A percentile compares a stretch with the other conserved stretches of the same genome.
phyloP scores from a whole-genome alignment of 2,113 vertebrate genomes.

The Rhinichthys klamathensis region DNA sequence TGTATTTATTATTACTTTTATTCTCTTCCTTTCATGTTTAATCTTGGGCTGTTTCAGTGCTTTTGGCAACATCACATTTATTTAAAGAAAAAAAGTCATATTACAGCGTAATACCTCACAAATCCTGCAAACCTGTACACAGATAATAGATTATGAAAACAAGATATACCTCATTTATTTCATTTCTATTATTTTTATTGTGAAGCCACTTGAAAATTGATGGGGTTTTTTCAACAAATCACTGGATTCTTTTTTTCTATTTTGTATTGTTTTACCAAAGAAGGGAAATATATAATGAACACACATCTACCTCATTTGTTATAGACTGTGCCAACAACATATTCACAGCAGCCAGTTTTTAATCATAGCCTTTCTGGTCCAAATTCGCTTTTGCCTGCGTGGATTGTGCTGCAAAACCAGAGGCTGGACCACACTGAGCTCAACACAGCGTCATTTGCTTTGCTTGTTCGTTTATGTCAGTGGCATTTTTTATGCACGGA shows the following conservation, averaged over 20 bases:
- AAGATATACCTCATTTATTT: slow-evolving; percentile 76
- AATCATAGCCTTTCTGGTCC: slow-evolving; percentile 57
- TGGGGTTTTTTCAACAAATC: slow-evolving; percentile 62
- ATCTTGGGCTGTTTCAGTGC: slow-evolving; percentile 53
- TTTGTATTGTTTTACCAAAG: slow-evolving; percentile 78
- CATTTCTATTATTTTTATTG: slow-evolving; percentile 68
- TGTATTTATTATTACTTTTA: slow-evolving; percentile 66
- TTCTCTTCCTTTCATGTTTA: slow-evolving; percentile 57
- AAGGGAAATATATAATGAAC: slow-evolving; percentile 71
- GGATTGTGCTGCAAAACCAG: slow-evolving; percentile 50
- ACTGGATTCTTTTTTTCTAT: slow-evolving; percentile 67
- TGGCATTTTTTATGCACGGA: slow-evolving; percentile 46
- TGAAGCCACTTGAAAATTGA: slow-evolving; percentile 69
- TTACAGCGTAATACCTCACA: slow-evolving; percentile 72
- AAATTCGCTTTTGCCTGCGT: slow-evolving; percentile 56
- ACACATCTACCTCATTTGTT: slow-evolving; percentile 85
- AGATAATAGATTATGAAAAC: slow-evolving; percentile 68
- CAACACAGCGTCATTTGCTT: slow-evolving; percentile 55
- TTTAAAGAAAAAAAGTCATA: slow-evolving; percentile 53
- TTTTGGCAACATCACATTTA: slow-evolving; percentile 56
- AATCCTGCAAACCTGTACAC: slow-evolving; percentile 64
- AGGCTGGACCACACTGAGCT: slow-evolving; percentile 42
- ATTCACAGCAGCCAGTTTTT: slow-evolving; percentile 62
- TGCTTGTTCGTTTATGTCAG: slow-evolving; percentile 54
- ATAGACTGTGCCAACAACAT: slow-evolving; percentile 74